Percentiles rank a stretch among this genome's conserved stretches.
phyloP scores from a whole-genome alignment of 2,888 invertebrate genomes.

The Euplexia lucipara region DNA sequence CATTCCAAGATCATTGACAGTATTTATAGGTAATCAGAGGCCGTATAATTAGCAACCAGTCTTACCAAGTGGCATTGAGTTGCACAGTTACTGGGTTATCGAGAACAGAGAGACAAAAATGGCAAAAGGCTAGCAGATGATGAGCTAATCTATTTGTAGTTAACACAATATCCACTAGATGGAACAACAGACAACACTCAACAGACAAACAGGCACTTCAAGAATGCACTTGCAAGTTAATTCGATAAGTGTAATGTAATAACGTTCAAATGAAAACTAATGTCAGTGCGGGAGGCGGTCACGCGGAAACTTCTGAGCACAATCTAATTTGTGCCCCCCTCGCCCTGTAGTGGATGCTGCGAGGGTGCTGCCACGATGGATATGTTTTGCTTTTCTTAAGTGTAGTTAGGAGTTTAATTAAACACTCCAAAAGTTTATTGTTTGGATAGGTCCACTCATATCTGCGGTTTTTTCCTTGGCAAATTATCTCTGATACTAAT shows the following conservation, averaged over 20 bases:
- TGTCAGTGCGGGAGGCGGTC: conserved; percentile 75
- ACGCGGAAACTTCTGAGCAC: conserved; percentile 78
- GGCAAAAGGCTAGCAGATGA: no score
- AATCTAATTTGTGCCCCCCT: conserved; percentile 84
- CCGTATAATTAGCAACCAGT: no score
- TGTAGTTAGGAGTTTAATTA: no score
- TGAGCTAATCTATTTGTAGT: neutral
- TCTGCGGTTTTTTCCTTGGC: no score
- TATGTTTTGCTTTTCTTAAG: conserved; percentile 5
- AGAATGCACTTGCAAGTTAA: conserved; percentile 66
- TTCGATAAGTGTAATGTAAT: conserved; percentile 77
- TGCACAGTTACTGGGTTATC: no score
- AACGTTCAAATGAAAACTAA: conserved; percentile 87
- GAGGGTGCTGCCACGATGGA: conserved; percentile 17
- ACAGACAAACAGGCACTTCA: conserved; percentile 38
- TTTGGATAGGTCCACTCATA: no score
- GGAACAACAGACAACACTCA: conserved; percentile 5
- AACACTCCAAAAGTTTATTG: no score
- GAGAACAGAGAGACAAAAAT: no score
- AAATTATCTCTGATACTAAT: no score
- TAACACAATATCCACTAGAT: neutral
- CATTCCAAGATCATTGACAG: no score
- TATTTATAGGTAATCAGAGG: no score
- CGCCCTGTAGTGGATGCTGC: conserved; percentile 42
- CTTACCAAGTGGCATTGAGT: no score